These are phyloP conservation scores for Cirrhinus mrigala DNA, from an alignment of 2,797 vertebrate genomes.

Conservation along the genomic window DNA sequence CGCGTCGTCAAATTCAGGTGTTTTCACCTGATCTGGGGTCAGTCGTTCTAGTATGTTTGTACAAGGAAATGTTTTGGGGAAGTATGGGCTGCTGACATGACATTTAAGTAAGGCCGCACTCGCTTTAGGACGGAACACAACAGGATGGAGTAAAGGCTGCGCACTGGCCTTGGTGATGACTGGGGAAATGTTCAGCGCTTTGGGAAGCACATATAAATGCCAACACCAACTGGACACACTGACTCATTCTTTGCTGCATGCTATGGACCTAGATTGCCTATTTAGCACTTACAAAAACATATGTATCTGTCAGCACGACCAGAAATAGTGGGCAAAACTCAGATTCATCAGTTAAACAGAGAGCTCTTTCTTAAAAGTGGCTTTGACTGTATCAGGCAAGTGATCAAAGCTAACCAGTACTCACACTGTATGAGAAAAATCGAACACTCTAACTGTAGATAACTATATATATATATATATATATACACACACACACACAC, in stretches of 20 bases:
- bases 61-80: slow-evolving; percentile 74
- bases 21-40: slow-evolving; percentile 72
- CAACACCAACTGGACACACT: slow-evolving; percentile 60
- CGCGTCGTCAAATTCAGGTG: slow-evolving; percentile 67
- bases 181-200: slow-evolving; percentile 71
- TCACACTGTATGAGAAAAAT: background rate
- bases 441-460: too few species aligned
- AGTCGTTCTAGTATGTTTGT: slow-evolving; percentile 64
- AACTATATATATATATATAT: too few species aligned
- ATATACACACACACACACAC: too few species aligned
- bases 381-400: slow-evolving; percentile 15
- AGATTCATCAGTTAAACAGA: slow-evolving; percentile 48
- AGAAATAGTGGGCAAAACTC: slow-evolving; percentile 52
- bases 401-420: background rate
- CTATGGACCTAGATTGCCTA: slow-evolving; percentile 54
- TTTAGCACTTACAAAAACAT: slow-evolving; percentile 53
- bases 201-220: slow-evolving; percentile 55
- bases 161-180: slow-evolving; percentile 65
- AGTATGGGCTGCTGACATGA: slow-evolving; percentile 80
- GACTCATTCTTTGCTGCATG: slow-evolving; percentile 51
- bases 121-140: slow-evolving; percentile 72
- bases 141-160: slow-evolving; percentile 73
- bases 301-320: slow-evolving; percentile 53
- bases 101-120: slow-evolving; percentile 66
- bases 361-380: slow-evolving; percentile 30